Evolutionary conservation across 2,888 invertebrate species (phyloP), one percentile per base, ranked within the genome.

Genomic region (Teleogryllus oceanicus): DNA sequence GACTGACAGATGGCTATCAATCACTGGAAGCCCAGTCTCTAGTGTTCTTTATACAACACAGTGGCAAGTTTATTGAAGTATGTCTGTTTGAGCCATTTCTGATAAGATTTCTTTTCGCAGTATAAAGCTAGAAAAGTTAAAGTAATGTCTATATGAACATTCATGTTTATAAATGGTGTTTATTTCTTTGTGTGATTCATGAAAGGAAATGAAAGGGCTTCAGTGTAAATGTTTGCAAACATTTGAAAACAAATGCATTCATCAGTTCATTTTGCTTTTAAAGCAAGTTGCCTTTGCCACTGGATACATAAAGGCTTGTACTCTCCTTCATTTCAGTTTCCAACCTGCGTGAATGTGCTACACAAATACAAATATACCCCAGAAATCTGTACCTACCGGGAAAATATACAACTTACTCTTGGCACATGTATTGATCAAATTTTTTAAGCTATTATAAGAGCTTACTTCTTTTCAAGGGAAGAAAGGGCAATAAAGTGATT

Each of bases 11-110:
- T 62, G 62, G 16, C 62, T 62, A 11, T 16, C n/a, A 62, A 16
- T n/a, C 62, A 62, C 62, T 62, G 62, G 62, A 62, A 62, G 62
- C 62, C 62, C 62, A 62, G 62, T 62, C 62, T 62, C 62, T 18
- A n/a, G n/a, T 62, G 13, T 62, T 16, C 62, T 62, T 62, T 62
- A 62, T 62, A 62, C 62, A 62, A 62, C n/a, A n/a, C 62, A 62
- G 62, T 62, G 62, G 62, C 62, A 62, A 62, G 62, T n/a, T 18
- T 62, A 62, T 62, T 62, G n/a, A n/a, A 62, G n/a, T 62, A 18
- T 12, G 37, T 37, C 37, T 37, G 37, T 37, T 37, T 37, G n/a
- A 62, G 62, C n/a, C 13, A 62, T 62, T 62, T 62, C n/a, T 62
- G 13, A 62, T 62, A 62, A n/a, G 16, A 62, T 11, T 62, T 62